phyloP scores from a whole-genome alignment of 2,888 invertebrate genomes.

The Lobophora halterata region DNA sequence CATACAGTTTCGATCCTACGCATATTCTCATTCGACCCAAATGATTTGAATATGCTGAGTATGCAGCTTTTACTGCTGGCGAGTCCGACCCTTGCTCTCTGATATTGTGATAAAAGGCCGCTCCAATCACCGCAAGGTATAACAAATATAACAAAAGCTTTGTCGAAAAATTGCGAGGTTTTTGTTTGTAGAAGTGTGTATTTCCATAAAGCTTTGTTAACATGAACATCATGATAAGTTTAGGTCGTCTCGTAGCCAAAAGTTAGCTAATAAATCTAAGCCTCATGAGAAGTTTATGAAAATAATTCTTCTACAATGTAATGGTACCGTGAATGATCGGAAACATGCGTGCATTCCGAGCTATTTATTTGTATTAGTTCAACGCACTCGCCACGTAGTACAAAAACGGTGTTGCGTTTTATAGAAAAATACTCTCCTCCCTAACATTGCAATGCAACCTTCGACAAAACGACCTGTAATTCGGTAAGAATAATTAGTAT shows the following conservation, averaged over 20 bases:
- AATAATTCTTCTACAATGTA: conserved; percentile 34
- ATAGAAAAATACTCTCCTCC: too few species aligned
- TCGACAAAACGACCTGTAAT: too few species aligned
- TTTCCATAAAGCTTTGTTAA: conserved; percentile 9
- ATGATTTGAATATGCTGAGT: conserved; percentile 50
- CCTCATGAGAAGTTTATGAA: conserved; percentile 3
- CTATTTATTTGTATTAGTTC: conserved; percentile 64
- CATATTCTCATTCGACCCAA: conserved; percentile 36
- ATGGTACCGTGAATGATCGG: conserved; percentile 58
- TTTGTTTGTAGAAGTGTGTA: conserved; percentile 17
- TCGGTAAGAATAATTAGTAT: too few species aligned
- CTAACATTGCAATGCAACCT: too few species aligned
- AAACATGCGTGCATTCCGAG: conserved; percentile 47
- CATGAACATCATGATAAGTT: too few species aligned
- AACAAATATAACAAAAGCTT: conserved; percentile 37
- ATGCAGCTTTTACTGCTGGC: conserved; percentile 40
- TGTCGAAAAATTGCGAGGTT: conserved; percentile 23
- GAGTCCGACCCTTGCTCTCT: conserved; percentile 41
- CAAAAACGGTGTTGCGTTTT: conserved; percentile 1
- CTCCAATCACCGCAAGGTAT: conserved; percentile 43
- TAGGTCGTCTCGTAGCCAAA: too few species aligned
- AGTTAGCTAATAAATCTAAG: conserved; percentile 2
- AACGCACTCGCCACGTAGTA: conserved; percentile 46
- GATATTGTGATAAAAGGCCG: conserved; percentile 55
- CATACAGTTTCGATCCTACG: conserved; percentile 10